Evolutionary conservation across 2,888 invertebrate genomes (phyloP), one percentile per base, ranked within the genome.

Genomic region (Chalcis sispes): DNA sequence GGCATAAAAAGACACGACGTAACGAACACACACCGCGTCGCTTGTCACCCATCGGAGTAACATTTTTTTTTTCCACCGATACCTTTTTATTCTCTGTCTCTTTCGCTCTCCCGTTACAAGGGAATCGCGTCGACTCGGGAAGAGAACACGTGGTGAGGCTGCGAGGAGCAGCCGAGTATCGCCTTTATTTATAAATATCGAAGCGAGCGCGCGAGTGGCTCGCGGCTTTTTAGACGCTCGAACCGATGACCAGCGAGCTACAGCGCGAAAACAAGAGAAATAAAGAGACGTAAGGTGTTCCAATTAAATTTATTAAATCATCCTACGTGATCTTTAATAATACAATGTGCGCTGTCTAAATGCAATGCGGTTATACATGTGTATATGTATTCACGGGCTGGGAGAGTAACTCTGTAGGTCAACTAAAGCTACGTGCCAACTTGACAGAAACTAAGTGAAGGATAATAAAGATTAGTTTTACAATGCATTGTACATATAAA

Each of bases 121-220:
- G 66, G 40, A 42, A n/a, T n/a, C n/a, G 27, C 54, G 23, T 0
- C 15, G 13, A 32, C 56, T n/a, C n/a, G 20, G 18, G 13, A 46
- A 1, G 42, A 15, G 18, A 32, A 46, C 59, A 70, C 59, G 69
- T 50, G 58, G 20, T 40, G 18, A 52, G 36, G 25, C 32, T 20
- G 20, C 29, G 20, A 27, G 18, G 42, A 25, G 25, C 32, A 29
- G 20, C 29, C n/a, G 52, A 32, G 32, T 48, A 69, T 58, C 61
- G 40, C 52, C 52, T 59, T 65, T 70, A 70, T 61, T 70, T 70
- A 70, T 70, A 70, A 70, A 70, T 70, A 70, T 15, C 52, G n/a
- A n/a, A 7, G n/a, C 5, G n/a, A n/a, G 5, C 46, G 15, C 20
- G n/a, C 3, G 2, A 25, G 27, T 20, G 20, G 29, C 27, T 5